A percentile compares a stretch with the other conserved stretches of the same genome.
These are phyloP conservation scores for Nomada flava DNA, from an alignment of 2,888 invertebrate genomes.

Conservation along the genomic window DNA sequence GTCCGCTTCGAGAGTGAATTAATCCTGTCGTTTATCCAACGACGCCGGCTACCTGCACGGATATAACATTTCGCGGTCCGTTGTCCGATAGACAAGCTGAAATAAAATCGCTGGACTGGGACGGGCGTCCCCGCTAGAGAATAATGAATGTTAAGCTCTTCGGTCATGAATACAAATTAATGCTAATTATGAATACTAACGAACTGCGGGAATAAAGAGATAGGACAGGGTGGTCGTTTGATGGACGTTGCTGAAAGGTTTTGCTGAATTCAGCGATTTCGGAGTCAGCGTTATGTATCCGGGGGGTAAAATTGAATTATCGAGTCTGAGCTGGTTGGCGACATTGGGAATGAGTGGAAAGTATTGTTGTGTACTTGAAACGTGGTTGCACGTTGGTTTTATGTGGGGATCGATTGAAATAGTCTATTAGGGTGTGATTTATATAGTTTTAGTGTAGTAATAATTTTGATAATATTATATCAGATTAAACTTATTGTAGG, in stretches of 20 bases:
- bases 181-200: slow-evolving; percentile 52
- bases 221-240: background rate
- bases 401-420: background rate
- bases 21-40: slow-evolving; percentile 58
- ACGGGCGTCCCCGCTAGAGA: background rate
- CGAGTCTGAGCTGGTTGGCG: background rate
- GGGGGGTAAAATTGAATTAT: slow-evolving; percentile 35
- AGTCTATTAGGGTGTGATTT: background rate
- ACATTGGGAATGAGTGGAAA: background rate
- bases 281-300: slow-evolving; percentile 8
- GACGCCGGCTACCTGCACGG: slow-evolving; percentile 31
- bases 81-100: slow-evolving; percentile 31
- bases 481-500: too few species aligned
- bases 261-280: slow-evolving; percentile 23
- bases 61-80: slow-evolving; percentile 39
- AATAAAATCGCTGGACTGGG: slow-evolving; percentile 31
- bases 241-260: slow-evolving; percentile 15
- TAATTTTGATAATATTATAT: too few species aligned
- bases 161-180: slow-evolving; percentile 48
- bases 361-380: background rate
- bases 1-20: slow-evolving; percentile 52
- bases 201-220: background rate
- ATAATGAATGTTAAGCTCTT: slow-evolving; percentile 50
- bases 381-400: too few species aligned
- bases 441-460: background rate